Evolutionary conservation across 2,113 vertebrate genomes (phyloP).

Genomic region (Phaethon lepturus): DNA sequence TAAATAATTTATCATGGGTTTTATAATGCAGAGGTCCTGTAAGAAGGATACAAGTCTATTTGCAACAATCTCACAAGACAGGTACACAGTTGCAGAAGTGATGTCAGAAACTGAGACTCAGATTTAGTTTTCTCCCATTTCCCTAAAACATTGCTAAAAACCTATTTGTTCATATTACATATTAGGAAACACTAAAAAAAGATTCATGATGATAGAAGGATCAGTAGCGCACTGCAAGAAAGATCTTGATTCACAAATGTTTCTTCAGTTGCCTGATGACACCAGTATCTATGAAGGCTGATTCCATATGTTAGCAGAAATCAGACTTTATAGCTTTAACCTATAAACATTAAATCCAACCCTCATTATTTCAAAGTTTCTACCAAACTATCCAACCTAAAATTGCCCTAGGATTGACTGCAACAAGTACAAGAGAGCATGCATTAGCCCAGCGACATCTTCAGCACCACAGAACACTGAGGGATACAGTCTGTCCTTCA

Average conservation of each 20-base stretch:
- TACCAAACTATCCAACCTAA: not conserved
- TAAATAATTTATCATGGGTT: not conserved
- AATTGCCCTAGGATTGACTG: not conserved
- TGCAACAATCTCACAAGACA: not conserved
- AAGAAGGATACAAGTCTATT: not conserved
- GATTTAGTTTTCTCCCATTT: not conserved
- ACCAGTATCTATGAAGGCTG: not conserved
- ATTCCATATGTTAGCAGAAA: not conserved
- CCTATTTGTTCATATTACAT: not conserved
- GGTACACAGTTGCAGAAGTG: fast-evolving
- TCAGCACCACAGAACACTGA: fast-evolving
- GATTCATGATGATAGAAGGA: not conserved
- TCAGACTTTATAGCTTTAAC: not conserved
- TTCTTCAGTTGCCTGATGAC: not conserved
- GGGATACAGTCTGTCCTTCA: not conserved
- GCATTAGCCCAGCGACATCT: fast-evolving
- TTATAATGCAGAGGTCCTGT: not conserved
- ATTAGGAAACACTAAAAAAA: slow-evolving; percentile 11
- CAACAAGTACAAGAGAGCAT: not conserved
- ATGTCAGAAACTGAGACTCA: not conserved
- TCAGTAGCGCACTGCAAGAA: not conserved
- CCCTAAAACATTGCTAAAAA: not conserved
- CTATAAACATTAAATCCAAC: not conserved
- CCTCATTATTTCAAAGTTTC: not conserved
- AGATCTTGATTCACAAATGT: not conserved